Conservation (phyloP, 2,888 invertebrate species). For the Rhogogaster chlorosoma region DNA sequence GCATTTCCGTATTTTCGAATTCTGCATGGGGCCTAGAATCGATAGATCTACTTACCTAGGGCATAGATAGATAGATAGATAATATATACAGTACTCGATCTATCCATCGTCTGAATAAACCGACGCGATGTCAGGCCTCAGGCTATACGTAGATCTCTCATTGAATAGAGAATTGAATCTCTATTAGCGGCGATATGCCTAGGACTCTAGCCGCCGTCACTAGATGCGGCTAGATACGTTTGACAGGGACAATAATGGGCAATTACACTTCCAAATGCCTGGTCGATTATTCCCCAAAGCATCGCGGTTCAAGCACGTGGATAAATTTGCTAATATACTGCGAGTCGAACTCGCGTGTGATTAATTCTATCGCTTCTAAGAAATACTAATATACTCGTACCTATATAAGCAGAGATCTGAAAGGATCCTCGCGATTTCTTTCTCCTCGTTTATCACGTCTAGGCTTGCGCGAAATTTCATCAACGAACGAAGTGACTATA, state of each 20-base stretch:
- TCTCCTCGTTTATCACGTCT: not conserved
- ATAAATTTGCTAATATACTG: slow-evolving; percentile 20
- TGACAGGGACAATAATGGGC: slow-evolving; percentile 42
- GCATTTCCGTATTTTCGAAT: not conserved
- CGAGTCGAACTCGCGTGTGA: not conserved
- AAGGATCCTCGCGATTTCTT: not conserved
- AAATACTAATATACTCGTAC: not conserved
- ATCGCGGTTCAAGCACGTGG: not conserved
- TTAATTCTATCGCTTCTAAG: not conserved
- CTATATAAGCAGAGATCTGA: not conserved
- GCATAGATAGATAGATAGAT: not conserved
- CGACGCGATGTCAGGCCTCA: not conserved
- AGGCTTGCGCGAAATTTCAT: not conserved
- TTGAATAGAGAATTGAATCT: slow-evolving; percentile 46
- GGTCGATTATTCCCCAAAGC: slow-evolving; percentile 33
- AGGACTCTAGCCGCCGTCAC: not conserved
- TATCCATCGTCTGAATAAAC: slow-evolving; percentile 17
- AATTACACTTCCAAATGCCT: slow-evolving; percentile 43
- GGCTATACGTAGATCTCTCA: slow-evolving; percentile 18
- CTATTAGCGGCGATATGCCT: slow-evolving; percentile 35
- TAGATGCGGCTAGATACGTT: slow-evolving; percentile 36
- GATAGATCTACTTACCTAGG: not conserved
- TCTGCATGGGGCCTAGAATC: not conserved
- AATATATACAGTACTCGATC: not conserved
- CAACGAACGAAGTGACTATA: not conserved